Percentiles rank a stretch among this genome's conserved stretches.
Conservation (phyloP, 2,888 invertebrate species). For the Zele albiditarsus region DNA sequence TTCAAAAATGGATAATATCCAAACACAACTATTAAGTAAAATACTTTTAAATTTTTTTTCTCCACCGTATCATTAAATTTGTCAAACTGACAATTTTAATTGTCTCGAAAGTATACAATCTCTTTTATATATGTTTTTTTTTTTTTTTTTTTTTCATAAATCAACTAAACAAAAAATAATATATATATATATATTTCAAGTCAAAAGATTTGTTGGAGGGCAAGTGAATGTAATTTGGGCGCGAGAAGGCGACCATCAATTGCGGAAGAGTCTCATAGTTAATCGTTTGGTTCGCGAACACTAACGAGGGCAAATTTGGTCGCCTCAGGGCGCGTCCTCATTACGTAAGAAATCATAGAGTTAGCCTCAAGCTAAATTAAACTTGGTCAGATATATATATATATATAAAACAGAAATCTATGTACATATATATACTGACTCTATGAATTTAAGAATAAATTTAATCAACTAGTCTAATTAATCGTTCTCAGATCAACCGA, state of each 20-base stretch:
- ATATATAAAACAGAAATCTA: neutral
- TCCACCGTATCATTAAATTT: no score
- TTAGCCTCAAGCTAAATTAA: neutral
- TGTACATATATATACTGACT: neutral
- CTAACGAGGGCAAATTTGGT: constrained; percentile 13
- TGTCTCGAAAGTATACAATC: neutral
- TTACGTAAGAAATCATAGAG: constrained; percentile 32
- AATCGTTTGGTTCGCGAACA: neutral
- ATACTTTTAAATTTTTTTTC: no score
- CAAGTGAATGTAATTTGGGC: constrained; percentile 17
- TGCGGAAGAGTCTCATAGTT: constrained; percentile 8
- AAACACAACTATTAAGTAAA: no score
- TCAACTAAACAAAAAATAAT: neutral
- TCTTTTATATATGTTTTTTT: neutral
- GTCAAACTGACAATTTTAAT: no score
- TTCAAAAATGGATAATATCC: no score
- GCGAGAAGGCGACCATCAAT: neutral
- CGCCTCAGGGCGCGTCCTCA: neutral
- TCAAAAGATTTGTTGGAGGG: neutral
- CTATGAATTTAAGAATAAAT: neutral
- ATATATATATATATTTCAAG: no score
- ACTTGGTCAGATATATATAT: neutral
- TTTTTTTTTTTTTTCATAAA: neutral
- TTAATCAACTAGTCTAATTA: neutral
- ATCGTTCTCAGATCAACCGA: neutral